Evolutionary conservation across 2,113 vertebrate genomes (phyloP), one percentile per base, ranked within the genome.

Genomic region (Oryzias woworae): DNA sequence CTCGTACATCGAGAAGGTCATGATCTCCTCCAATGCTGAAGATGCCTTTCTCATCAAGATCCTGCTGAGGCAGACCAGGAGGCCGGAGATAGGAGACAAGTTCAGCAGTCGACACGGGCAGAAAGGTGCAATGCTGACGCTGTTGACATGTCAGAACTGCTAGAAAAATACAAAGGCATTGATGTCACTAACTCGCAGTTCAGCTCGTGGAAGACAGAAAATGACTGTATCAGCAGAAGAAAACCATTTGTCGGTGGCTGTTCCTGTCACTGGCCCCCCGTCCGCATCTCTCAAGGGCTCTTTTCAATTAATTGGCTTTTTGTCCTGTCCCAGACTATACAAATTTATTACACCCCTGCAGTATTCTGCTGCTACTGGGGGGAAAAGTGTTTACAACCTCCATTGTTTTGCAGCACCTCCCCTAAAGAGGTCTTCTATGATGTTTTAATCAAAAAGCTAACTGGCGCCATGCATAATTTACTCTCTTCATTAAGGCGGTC

Each of bases 31-130:
- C 73, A 99, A 99, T 18, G 96, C 97, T 0, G 97, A 99, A 73
- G 97, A 98, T 26, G 97, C 97, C 23, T 99, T 98, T 89, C 92
- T 99, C 73, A 96, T 99, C 80, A 99, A 99, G 92, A 99, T 99
- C 89, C 91, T 99, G n/a, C 89, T 99, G 77, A 92, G 97, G 60
- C 97, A 99, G 90, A 98, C 97, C 0, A 93, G 97, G 66, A 92
- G 96, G 12, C 97, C 97, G 0, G 97, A 99, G 87, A 98, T 98
- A 22, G 97, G 97, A 80, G 97, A 98, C 89, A 99, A 98, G 64
- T 99, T 99, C 88, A 98, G 97, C 85, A 99, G 97, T 87, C 94
- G 96, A 23, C 96, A 98, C 12, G 97, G 97, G 13, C 97, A 99
- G 81, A 99, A 98, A 96, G 97, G 97, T 99, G 86, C 50, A 36